Evolutionary conservation across 2,797 vertebrate genomes (phyloP).

Genomic region (Hydrophis major): DNA sequence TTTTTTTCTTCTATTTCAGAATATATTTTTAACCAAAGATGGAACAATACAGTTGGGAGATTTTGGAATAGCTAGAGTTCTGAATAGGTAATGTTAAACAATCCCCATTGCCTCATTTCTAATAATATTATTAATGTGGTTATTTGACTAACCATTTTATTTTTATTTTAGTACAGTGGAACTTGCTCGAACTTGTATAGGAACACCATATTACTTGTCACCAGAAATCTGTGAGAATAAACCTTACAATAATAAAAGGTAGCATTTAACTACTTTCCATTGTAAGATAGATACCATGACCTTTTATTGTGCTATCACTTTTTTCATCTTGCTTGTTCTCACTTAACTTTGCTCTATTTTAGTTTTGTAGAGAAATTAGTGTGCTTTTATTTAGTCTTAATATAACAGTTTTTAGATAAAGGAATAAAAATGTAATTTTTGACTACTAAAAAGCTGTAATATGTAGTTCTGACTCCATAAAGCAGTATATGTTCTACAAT

Average conservation of each 20-base stretch:
- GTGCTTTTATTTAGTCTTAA: background rate
- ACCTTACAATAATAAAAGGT: conserved; percentile 99
- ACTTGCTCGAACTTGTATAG: conserved; percentile 93
- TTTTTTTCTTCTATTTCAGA: conserved; percentile 70
- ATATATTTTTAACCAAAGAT: conserved; percentile 97
- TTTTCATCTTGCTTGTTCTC: background rate
- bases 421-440: background rate
- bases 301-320: background rate
- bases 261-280: conserved; percentile 33
- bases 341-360: background rate
- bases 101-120: background rate
- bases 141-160: background rate
- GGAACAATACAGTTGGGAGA: conserved; percentile 95
- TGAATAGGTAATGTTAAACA: conserved; percentile 83
- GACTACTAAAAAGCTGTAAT: background rate
- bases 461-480: background rate
- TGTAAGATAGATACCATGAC: background rate
- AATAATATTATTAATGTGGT: background rate
- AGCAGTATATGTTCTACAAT: background rate
- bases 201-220: conserved; percentile 95
- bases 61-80: conserved; percentile 95
- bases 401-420: background rate
- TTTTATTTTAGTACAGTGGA: conserved; percentile 85
- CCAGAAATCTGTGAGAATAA: conserved; percentile 99
- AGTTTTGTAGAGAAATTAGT: background rate